Evolutionary conservation across 1,140 invertebrate species (phyloP).

Genomic region (Antheraea pernyi): DNA sequence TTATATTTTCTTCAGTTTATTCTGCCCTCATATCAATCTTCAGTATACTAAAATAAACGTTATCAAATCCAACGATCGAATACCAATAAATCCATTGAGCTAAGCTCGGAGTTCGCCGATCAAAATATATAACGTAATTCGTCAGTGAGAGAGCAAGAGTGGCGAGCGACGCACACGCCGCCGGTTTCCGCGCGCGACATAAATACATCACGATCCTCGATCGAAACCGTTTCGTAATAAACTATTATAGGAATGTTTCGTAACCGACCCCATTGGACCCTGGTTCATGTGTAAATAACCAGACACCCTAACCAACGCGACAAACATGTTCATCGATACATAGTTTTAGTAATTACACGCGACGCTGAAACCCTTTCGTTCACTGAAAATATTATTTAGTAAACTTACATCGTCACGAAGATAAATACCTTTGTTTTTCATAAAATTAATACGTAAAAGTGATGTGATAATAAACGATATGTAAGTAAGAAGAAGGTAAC

Average conservation of each 20-base stretch:
- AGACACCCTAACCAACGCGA: conserved; percentile 9
- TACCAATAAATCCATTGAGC: background rate
- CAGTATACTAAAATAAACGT: conserved; percentile 1
- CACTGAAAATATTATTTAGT: background rate
- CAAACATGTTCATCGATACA: background rate
- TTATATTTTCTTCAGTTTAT: background rate
- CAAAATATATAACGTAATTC: conserved; percentile 8
- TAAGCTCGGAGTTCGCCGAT: background rate
- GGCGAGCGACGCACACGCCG: conserved; percentile 44
- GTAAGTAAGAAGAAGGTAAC: no score
- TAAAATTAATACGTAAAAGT: no score
- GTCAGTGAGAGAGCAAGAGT: conserved; percentile 45
- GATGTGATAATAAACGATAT: no score
- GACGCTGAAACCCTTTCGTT: background rate
- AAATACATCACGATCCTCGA: conserved; percentile 33
- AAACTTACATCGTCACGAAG: background rate
- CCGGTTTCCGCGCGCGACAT: conserved; percentile 29
- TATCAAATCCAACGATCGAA: background rate
- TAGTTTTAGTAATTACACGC: background rate
- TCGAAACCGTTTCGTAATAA: conserved; percentile 56
- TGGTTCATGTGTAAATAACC: conserved; percentile 26
- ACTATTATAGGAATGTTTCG: conserved; percentile 26
- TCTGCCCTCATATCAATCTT: background rate
- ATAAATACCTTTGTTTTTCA: background rate
- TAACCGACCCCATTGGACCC: conserved; percentile 28